Conservation (phyloP, 2,888 invertebrate genomes). For the Epicampocera succincta region DNA sequence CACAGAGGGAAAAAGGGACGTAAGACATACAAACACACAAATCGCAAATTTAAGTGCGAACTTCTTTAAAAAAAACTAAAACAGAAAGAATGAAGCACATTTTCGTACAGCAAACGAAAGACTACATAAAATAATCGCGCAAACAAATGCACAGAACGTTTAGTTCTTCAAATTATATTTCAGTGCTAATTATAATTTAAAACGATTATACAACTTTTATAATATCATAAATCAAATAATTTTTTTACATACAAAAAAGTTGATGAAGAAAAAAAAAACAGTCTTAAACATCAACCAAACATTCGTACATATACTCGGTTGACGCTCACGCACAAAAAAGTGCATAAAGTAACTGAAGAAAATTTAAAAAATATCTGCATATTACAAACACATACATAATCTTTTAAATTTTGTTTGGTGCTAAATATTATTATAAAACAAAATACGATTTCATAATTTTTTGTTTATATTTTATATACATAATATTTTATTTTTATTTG, state of each 20-base stretch:
- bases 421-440: slow-evolving; percentile 56
- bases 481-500: slow-evolving; percentile 28
- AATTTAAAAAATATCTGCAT: slow-evolving; percentile 4
- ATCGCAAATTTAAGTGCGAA: slow-evolving; percentile 85
- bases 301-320: slow-evolving; percentile 53
- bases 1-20: slow-evolving; percentile 88
- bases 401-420: slow-evolving; percentile 63
- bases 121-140: slow-evolving; percentile 52
- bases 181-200: slow-evolving; percentile 61
- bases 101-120: slow-evolving; percentile 52
- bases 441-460: slow-evolving; percentile 48
- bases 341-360: slow-evolving; percentile 2
- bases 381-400: not conserved
- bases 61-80: slow-evolving; percentile 82
- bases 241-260: slow-evolving; percentile 33
- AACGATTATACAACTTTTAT: slow-evolving; percentile 37
- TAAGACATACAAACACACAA: slow-evolving; percentile 84
- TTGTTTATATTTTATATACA: slow-evolving; percentile 44
- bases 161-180: slow-evolving; percentile 45
- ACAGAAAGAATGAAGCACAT: slow-evolving; percentile 41
- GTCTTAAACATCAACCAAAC: slow-evolving; percentile 22
- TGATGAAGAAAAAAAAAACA: slow-evolving; percentile 23
- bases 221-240: slow-evolving; percentile 21
- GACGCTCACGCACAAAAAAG: slow-evolving; percentile 58
- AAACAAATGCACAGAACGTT: slow-evolving; percentile 49